Evolutionary conservation across 2,113 vertebrate species (phyloP), one percentile per base, ranked within the genome.

Genomic region (Lepisosteus oculatus): DNA sequence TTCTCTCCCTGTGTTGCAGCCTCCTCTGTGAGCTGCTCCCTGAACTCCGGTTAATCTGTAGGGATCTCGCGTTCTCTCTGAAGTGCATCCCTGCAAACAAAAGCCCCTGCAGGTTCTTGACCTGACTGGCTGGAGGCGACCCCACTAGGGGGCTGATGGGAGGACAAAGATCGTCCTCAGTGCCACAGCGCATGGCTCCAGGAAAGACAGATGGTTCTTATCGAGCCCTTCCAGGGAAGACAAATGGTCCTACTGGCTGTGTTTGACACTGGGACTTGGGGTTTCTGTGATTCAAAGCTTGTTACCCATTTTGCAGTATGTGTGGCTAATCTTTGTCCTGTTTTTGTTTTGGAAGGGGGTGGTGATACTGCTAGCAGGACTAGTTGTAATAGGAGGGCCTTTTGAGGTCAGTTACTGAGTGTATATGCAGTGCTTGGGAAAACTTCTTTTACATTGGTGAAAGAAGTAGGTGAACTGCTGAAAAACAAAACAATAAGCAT

Each of bases 121-220:
- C 43, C 64, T 65, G 12, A 44, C 43, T 42, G 59, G 15, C 41
- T 70, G n/a, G 68, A 55, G 70, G 70, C 54, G 70, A 44, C n/a
- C 70, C 4, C 29, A 51, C 11, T 65, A 43, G 47, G 47, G 43
- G 62, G 70, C 70, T 71, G 45, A 61, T 64, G 43, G 17, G 45
- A 51, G 47, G 70, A 72, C 62, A 72, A 72, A 72, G 62, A 43
- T 47, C 64, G 61, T 61, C 12, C 47, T 9, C 47, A 51, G 47
- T 51, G 47, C 47, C 9, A 9, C 70, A 72, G 62, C 45, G 29
- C 70, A 72, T 45, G 70, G n/a, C 15, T 65, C 70, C 64, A 44
- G 64, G 64, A 55, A 55, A 63, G 64, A 61, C 70, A 72, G 70
- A 72, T 72, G 70, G 68, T 44, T 43, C 56, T 70, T 70, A 44